Conservation (phyloP, 2,888 invertebrate species). For the Polyommatus iphigenia region DNA sequence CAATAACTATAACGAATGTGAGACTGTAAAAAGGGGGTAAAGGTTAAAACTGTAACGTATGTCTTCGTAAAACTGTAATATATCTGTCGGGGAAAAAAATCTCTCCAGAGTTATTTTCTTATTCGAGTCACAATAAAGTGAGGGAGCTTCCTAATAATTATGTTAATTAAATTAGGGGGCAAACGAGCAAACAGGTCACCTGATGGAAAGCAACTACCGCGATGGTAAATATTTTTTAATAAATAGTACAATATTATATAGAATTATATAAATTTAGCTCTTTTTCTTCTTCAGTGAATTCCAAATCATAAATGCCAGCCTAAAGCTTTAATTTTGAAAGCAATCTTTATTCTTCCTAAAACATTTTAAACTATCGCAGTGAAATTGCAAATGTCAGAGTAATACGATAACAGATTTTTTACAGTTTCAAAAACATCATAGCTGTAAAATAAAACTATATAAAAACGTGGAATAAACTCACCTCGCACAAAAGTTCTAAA, state of each 20-base stretch:
- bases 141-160: neutral
- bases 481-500: slow-evolving; percentile 16
- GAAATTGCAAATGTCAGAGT: too few relatives aligned
- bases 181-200: too few relatives aligned
- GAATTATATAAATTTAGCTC: too few relatives aligned
- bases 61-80: slow-evolving; percentile 12
- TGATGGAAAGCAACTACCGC: too few relatives aligned
- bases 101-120: slow-evolving; percentile 3
- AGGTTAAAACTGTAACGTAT: slow-evolving; percentile 19
- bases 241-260: too few relatives aligned
- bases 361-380: neutral
- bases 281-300: too few relatives aligned
- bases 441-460: neutral
- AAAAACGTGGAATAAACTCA: neutral
- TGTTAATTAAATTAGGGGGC: neutral
- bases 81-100: neutral
- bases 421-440: neutral
- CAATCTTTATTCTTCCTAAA: too few relatives aligned
- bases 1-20: slow-evolving; percentile 12
- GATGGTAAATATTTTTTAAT: too few relatives aligned
- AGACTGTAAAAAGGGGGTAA: slow-evolving; percentile 17
- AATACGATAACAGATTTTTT: neutral
- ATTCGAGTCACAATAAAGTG: neutral
- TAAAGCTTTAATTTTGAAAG: neutral
- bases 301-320: too few relatives aligned